Base-by-base conservation (phyloP, 30 jellyfish, hydroid and myxozoan species). In the Calvadosia cruxmelitensis region DNA sequence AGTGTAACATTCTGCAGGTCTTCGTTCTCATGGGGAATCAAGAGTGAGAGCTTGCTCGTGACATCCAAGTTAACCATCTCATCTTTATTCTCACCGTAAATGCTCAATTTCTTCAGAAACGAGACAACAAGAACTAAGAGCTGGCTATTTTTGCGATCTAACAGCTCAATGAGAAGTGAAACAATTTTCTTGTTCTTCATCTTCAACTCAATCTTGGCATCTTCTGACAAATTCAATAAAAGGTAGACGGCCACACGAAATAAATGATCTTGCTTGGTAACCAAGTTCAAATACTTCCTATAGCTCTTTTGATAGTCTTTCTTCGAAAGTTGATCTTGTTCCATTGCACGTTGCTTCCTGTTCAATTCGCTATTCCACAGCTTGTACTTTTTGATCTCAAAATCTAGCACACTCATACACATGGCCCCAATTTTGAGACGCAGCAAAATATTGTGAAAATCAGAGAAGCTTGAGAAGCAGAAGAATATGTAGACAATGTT, bases 401-500 rank as follows among this genome's bases (percentile, higher is more conserved):
- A 93, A 24, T 91, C 99, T 27, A 91, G 68, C 31, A 91, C 77
- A 0, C 71, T 75, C 92, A 91, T 51, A 62, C 95, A 91, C 86
- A 81, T 64, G 3, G 99, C 99, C 5, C 99, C 99, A 27, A 82
- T 78, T 79, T 91, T 91, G 32, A 74, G 95, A 36, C 81, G 86
- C 65, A 75, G 64, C 12, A 91, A 79, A 33, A 91, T 93, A 20
- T 79, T 32, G 63, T 91, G 99, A 34, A 91, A 91, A 64, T 91
- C 99, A 1, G 99, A 73, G 72, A 91, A 91, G 64, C 95, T 82
- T 63, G 99, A 91, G 73, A 91, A 91, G 76, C 99, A 91, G 88
- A 91, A 91, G 50, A 91, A 91, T 10, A 94, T 91, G 82, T 91
- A 91, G 52, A 91, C 78, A 7, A 91, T 91, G 66, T 91, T 91